A percentile compares a stretch with the other conserved stretches of the same genome.
Evolutionary conservation across 1,140 invertebrate genomes (phyloP).

Genomic region (Cotesia typhae): DNA sequence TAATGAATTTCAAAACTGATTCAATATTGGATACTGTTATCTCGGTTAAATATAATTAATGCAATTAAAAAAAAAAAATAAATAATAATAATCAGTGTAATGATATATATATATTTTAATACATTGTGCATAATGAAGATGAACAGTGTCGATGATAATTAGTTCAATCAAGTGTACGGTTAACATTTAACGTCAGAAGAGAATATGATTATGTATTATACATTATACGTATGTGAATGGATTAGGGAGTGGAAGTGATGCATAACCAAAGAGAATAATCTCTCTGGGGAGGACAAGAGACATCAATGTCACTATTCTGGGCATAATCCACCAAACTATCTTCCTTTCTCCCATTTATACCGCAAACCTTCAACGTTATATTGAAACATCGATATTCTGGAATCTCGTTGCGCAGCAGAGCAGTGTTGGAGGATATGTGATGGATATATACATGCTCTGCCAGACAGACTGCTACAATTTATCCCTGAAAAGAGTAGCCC

Average conservation of each 20-base stretch:
- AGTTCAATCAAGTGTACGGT: conserved; percentile 7
- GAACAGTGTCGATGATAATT: background rate
- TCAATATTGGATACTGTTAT: conserved; percentile 3
- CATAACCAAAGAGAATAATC: conserved; percentile 21
- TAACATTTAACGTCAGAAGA: conserved; percentile 1
- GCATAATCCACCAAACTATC: background rate
- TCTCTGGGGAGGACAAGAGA: conserved; percentile 7
- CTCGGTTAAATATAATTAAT: background rate
- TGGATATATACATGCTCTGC: conserved; percentile 27
- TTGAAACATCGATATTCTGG: conserved; percentile 36
- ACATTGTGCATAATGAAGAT: background rate
- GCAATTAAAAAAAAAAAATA: conserved; percentile 10
- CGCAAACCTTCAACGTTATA: background rate
- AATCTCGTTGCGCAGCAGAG: conserved; percentile 24
- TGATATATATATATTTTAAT: background rate
- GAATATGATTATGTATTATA: background rate
- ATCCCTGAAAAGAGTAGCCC: too few relatives aligned
- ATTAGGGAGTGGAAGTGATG: conserved; percentile 17
- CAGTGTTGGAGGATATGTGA: conserved; percentile 10
- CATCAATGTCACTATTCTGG: conserved; percentile 14
- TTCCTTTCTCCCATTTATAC: background rate
- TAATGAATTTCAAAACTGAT: background rate
- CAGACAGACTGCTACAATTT: too few relatives aligned
- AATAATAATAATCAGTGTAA: background rate
- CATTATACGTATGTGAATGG: background rate